Conservation (phyloP, 2,797 vertebrate species). For the Peromyscus melanophrys region DNA sequence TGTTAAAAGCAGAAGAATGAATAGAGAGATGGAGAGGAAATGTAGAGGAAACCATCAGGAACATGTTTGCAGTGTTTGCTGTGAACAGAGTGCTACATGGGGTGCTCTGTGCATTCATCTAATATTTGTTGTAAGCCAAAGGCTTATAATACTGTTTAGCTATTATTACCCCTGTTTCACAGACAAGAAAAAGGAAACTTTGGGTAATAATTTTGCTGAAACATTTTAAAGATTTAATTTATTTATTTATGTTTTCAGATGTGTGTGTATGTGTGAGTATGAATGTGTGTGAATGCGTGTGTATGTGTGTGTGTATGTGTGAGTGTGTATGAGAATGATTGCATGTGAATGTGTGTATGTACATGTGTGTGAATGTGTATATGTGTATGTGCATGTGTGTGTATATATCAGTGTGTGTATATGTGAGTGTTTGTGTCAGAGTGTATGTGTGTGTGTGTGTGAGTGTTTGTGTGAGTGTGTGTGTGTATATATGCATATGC, state of each 20-base stretch:
- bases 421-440: not conserved
- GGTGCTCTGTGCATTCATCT: not conserved
- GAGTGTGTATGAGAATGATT: not conserved
- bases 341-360: not conserved
- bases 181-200: not conserved
- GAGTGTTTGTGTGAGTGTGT: not conserved
- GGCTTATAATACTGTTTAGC: not conserved
- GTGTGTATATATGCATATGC: not conserved
- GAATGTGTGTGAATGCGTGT: not conserved
- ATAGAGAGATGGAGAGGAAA: not conserved
- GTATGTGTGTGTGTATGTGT: not conserved
- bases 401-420: not conserved
- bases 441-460: not conserved
- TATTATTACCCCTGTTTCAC: not conserved
- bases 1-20: not conserved
- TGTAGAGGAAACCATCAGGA: too few relatives aligned
- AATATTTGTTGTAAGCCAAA: not conserved
- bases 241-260: not conserved
- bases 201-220: not conserved
- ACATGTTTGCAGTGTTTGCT: fast-evolving
- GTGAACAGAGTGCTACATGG: fast-evolving
- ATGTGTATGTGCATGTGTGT: not conserved
- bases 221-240: not conserved
- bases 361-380: not conserved
- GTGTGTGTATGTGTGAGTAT: not conserved